Evolutionary conservation across 2,888 invertebrate genomes (phyloP), one percentile per base, ranked within the genome.

Genomic region (Melangyna quadrimaculata): DNA sequence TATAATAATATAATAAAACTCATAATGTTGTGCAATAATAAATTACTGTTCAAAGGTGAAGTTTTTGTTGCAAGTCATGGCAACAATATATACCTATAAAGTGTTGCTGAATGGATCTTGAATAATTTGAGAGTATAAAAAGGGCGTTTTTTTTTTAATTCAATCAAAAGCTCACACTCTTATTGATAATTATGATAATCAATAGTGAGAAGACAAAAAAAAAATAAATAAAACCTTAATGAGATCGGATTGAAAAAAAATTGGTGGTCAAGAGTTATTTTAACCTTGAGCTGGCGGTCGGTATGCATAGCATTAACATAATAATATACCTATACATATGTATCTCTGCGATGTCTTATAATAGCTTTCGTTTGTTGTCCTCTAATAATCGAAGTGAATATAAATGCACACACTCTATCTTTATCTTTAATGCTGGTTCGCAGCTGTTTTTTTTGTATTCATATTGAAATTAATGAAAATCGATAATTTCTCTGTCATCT

Each of bases 71-170:
- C 59, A 35, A 57, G 40, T 37, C 48, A 61, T 63, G 63, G 24
- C n/a, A 24, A 48, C 48, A 53, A 10, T 29, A 24, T 3, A 48
- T 53, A 9, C 24, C 0, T 27, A n/a, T 59, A 0, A 53, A 57
- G 35, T 53, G 24, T 61, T 51, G 40, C 17, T 55, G 67, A 45
- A 32, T 67, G 48, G 69, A 43, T 51, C 27, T 43, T 45, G 24
- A 53, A 12, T 29, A 53, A 12, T 29, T 45, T 71, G 32, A 74
- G 29, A 19, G 24, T 61, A 27, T 14, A 27, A 10, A 65, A 65
- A 71, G 77, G 77, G 55, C 77, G 75, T 80, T 63, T 75, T 55
- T 32, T 80, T 63, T 75, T 55, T 32, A 67, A 59, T 59, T 81
- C 35, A 77, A 51, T 59, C 51, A 17, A 67, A 73, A 78, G 65